A percentile compares a stretch with the other conserved stretches of the same genome.
Evolutionary conservation across 2,113 vertebrate species (phyloP).

Genomic region (Cephalopterus ornatus): DNA sequence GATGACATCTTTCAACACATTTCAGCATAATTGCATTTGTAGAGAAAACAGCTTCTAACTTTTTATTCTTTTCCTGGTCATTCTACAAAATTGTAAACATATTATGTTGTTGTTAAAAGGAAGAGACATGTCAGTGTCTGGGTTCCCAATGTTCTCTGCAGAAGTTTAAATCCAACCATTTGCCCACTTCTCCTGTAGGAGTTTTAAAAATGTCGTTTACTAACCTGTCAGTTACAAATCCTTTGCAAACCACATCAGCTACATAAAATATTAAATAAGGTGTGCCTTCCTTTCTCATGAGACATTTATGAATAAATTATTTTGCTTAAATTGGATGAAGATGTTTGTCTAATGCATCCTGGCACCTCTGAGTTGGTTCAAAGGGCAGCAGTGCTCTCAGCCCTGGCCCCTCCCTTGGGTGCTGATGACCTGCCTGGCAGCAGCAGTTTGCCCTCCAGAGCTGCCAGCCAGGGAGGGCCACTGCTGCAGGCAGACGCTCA

Average conservation of each 20-base stretch:
- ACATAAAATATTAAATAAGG: constrained; percentile 13
- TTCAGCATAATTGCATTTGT: background rate
- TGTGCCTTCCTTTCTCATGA: background rate
- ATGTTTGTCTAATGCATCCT: background rate
- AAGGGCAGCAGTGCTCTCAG: background rate
- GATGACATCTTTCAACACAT: background rate
- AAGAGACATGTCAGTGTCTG: background rate
- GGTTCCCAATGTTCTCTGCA: background rate
- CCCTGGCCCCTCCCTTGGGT: background rate
- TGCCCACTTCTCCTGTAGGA: background rate
- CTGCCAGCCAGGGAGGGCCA: background rate
- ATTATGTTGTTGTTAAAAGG: background rate
- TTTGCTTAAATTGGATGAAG: constrained; percentile 3
- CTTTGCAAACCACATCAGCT: background rate
- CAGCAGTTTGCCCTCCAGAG: background rate
- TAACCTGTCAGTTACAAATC: background rate
- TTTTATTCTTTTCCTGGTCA: background rate
- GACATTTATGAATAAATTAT: constrained; percentile 9
- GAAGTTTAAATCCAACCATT: background rate
- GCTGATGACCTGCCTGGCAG: background rate
- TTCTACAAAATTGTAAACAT: background rate
- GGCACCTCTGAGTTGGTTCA: background rate
- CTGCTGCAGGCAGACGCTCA: background rate
- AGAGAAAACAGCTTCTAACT: background rate
- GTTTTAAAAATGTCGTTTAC: background rate